Base-by-base conservation (phyloP, 2,888 invertebrate genomes). In the Pandemis cinnamomeana region DNA sequence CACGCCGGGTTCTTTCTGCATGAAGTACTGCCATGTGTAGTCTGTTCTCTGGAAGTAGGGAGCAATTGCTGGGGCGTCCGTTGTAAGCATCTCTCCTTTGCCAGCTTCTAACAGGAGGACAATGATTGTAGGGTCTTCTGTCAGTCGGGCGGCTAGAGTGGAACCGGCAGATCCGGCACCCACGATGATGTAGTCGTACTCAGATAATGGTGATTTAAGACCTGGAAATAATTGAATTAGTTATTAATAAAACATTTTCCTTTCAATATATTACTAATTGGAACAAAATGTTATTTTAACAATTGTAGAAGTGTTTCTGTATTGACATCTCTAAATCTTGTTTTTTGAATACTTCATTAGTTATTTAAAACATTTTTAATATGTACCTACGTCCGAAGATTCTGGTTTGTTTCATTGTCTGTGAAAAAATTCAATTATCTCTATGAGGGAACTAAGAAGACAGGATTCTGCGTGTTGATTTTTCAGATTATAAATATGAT, bases 41-140 rank as follows among this genome's bases (percentile, higher is more conserved):
- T 94, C 93, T 0, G 95, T 95, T 67, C 94, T 85, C 80, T 96
- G 96, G 75, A 95, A 94, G 81, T 89, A 95, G 0, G 95, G 93
- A 0, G 95, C 95, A 1, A 95, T 84, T 0, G 92, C 85, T 0
- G 96, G 95, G 0, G 95, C 82, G 75, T 95, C 95, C 0, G 95
- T 95, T 5, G 95, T 78, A 0, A 95, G 73, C 79, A 83, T 86
- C 79, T 91, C 91, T 6, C 89, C 87, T 68, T 83, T 86, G 1
- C 91, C 91, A 0, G 95, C 95, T 86, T 97, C 97, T 46, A 97
- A 79, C 0, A 97, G 84, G 0, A 97, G 88, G 0, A 96, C 94
- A 7, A 91, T 95, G 42, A 95, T 93, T 80, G 95, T 77, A 0
- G 89, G 87, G 77, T 91, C 85, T 78, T 95, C 95, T 0, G 93